A percentile compares a stretch with the other conserved stretches of the same genome.
phyloP scores from a whole-genome alignment of 30 jellyfish, hydroid and myxozoan genomes.

The Turritopsis dohrnii region DNA sequence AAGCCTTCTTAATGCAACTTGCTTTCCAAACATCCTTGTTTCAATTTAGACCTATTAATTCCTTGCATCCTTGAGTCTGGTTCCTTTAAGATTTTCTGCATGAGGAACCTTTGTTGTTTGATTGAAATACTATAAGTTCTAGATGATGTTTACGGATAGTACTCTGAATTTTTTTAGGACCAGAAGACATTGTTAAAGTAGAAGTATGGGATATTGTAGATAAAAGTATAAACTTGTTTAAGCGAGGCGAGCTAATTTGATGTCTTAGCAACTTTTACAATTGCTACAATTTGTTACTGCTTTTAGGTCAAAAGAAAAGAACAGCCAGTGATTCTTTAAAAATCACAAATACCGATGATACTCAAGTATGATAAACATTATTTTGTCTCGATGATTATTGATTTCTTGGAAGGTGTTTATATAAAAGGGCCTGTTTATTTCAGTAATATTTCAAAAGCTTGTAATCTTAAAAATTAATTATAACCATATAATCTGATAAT shows the following conservation, averaged over 20 bases:
- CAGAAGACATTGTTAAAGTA: slow-evolving; percentile 64
- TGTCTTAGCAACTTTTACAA: no score
- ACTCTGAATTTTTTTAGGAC: slow-evolving; percentile 26
- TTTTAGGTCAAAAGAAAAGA: slow-evolving; percentile 52
- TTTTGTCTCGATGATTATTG: not conserved
- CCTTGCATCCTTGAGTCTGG: not conserved
- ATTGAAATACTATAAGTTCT: not conserved
- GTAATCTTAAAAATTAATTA: not conserved
- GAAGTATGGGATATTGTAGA: slow-evolving; percentile 96
- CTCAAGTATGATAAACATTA: not conserved
- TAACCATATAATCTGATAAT: not conserved
- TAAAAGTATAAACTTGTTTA: slow-evolving; percentile 37
- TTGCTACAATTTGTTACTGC: no score
- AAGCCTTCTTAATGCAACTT: not conserved
- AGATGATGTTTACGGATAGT: no score
- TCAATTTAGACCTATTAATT: not conserved
- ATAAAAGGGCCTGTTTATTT: no score
- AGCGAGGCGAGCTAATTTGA: no score
- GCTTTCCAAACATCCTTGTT: not conserved
- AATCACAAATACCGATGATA: slow-evolving; percentile 40
- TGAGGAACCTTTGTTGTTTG: not conserved
- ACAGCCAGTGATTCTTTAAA: slow-evolving; percentile 45
- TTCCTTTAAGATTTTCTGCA: not conserved
- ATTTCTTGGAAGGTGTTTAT: not conserved
- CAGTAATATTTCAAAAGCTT: no score